Base-by-base conservation (phyloP, 1,140 invertebrate species). In the Orius laevigatus region DNA sequence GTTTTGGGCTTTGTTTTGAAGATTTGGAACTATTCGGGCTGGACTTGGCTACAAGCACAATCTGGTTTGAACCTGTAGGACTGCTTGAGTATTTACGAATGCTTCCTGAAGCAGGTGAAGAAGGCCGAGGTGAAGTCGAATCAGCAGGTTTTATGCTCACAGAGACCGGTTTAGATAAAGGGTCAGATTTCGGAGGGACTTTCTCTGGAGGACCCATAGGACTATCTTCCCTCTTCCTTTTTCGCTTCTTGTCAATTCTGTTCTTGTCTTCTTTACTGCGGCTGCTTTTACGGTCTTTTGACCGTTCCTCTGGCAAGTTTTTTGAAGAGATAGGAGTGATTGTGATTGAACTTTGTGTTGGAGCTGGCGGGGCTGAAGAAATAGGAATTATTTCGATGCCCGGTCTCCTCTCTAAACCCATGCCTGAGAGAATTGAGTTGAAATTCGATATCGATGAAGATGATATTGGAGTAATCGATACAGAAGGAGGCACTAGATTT, bases 151-250 rank as follows among this genome's bases (percentile, higher is more conserved):
- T 81, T 33, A 81, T 80, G 58, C 75, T 80, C 8, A 80, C 75
- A 5, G 76, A 75, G 1, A 81, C 74, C 1, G 78, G 75, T 60
- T 84, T 86, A 0, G 74, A 74, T 5, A 83, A 64, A 0, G 80
- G 72, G 53, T 82, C 79, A 63, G 73, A 70, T 59, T 81, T 81
- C 0, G 70, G 67, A 0, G 79, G 78, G 5, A 84, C 67, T 63
- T 86, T 86, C 41, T 84, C 81, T 0, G 84, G 84, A 2, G 84
- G 83, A 3, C 83, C 82, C 84, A 87, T 88, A 0, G 81, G 76
- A 55, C 73, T 72, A 46, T 83, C 77, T 51, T 84, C 80, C 46
- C 79, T 68, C 54, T 84, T 84, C 19, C 81, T 70, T 58, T 85
- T 84, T 54, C 77, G 71, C 58, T 81, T 81, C 60, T 84, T 85